Evolutionary conservation across 2,797 vertebrate genomes (phyloP), one percentile per base, ranked within the genome.

Genomic region (Brachymystax lenok): DNA sequence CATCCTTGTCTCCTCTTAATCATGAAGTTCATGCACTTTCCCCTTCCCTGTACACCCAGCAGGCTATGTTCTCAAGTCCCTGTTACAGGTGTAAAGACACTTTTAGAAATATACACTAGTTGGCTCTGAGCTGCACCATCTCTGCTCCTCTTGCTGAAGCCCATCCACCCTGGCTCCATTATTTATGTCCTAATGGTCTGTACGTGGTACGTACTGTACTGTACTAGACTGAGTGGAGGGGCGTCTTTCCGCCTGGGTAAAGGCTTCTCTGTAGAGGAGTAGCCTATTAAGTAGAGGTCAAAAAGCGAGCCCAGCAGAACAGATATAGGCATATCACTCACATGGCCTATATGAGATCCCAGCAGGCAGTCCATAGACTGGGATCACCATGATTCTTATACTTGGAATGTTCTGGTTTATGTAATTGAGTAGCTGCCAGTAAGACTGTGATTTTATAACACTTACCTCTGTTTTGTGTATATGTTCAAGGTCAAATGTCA

Each of bases 11-110:
- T 50, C 16, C 35, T 83, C 75, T 77, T 35, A 61, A 61, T 61
- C 59, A 24, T 61, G 59, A 61, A 1, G n/a, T 76, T 69, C 76
- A 74, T 81, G 74, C 74, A 33, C 6, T 35, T 6, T 35, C 35
- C 21, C 6, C 8, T 21, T 13, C 21, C 50, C 13, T 24, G 5
- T 24, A 27, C 12, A 27, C 24, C 50, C 0, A 51, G 7, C 24
- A 24, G 10, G 24, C 24, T 6, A 3, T 24, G 50, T 51, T 30
- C 54, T 56, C 54, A 63, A 19, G 5, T 46, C 67, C 30, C 71
- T 52, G 17, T 35, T 30, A 5, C 64, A 67, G 24, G 28, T 30
- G 28, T 30, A 28, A 67, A 30, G 61, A 12, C 10, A 27, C 63
- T 28, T 24, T 4, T 28, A 28, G 12, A 66, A 12, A 66, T 13